Conservation (phyloP, 2,888 invertebrate genomes). For the Synergus laeviventris region DNA sequence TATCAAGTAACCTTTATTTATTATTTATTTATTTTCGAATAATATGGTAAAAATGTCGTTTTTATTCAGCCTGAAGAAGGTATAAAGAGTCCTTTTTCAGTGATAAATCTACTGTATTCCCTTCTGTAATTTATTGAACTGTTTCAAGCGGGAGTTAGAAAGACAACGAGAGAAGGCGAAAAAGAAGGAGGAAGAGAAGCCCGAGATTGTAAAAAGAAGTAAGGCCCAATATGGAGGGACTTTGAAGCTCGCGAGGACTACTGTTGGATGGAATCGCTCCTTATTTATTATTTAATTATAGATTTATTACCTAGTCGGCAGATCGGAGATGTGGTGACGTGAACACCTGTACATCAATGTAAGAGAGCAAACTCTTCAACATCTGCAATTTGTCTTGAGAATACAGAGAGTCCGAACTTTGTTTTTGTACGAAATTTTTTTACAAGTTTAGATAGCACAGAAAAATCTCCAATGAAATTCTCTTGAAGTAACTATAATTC, state of each 20-base stretch:
- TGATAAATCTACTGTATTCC: neutral
- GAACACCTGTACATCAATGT: constrained; percentile 39
- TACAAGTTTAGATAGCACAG: neutral
- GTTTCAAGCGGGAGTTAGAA: constrained; percentile 45
- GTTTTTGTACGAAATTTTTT: constrained; percentile 57
- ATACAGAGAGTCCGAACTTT: constrained; percentile 23
- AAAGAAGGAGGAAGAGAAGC: constrained; percentile 50
- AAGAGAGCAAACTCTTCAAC: constrained; percentile 39
- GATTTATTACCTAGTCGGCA: constrained; percentile 64
- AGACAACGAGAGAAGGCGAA: constrained; percentile 50
- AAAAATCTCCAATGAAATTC: neutral
- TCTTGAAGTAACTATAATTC: neutral
- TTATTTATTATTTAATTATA: constrained; percentile 73
- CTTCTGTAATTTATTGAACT: constrained; percentile 2
- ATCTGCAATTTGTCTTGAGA: constrained; percentile 56
- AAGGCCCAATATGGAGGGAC: constrained; percentile 68
- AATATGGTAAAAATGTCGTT: too few species aligned
- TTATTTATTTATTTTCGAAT: too few species aligned
- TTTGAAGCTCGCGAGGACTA: constrained; percentile 54
- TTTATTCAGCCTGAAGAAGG: too few species aligned
- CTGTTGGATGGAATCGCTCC: constrained; percentile 59
- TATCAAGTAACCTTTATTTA: too few species aligned
- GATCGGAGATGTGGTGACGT: constrained; percentile 44
- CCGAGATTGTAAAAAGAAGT: constrained; percentile 67
- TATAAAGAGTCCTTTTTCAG: too few species aligned